These are phyloP conservation scores for Dryobotodes eremita DNA, from an alignment of 2,888 invertebrate species.

Conservation along the genomic window DNA sequence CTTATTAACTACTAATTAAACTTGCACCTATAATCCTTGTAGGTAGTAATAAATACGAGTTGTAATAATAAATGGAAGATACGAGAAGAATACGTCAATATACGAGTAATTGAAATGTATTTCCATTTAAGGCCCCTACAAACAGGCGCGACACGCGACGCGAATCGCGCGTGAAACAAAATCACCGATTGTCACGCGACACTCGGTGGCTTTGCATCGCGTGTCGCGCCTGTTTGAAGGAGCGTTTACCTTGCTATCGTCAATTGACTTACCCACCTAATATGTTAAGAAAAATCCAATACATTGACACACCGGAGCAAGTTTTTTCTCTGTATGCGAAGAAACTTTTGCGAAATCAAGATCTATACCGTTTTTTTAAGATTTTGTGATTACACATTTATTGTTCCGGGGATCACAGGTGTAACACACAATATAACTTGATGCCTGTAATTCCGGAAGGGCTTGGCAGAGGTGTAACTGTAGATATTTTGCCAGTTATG, in stretches of 20 bases:
- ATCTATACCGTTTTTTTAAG: too few relatives aligned
- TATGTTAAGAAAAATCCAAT: neutral
- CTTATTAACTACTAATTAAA: conserved; percentile 22
- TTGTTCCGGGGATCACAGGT: too few relatives aligned
- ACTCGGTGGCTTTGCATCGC: too few relatives aligned
- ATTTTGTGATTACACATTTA: too few relatives aligned
- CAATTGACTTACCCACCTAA: neutral
- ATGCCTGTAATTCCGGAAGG: too few relatives aligned
- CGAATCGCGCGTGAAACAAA: too few relatives aligned
- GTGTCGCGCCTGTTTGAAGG: too few relatives aligned
- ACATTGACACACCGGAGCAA: neutral
- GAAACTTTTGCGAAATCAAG: neutral
- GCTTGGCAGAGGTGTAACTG: too few relatives aligned
- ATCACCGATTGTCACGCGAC: too few relatives aligned
- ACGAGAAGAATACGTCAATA: neutral
- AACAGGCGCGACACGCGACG: too few relatives aligned
- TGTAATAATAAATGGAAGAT: conserved; percentile 1
- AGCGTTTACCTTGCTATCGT: neutral
- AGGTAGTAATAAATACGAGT: neutral
- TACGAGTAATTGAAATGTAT: neutral
- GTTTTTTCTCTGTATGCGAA: neutral
- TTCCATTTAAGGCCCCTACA: neutral
- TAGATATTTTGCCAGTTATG: too few relatives aligned
- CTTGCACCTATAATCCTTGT: conserved; percentile 3
- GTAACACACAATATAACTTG: too few relatives aligned